Evolutionary conservation across 2,797 vertebrate species (phyloP).

Genomic region (Arctocebus calabarensis): DNA sequence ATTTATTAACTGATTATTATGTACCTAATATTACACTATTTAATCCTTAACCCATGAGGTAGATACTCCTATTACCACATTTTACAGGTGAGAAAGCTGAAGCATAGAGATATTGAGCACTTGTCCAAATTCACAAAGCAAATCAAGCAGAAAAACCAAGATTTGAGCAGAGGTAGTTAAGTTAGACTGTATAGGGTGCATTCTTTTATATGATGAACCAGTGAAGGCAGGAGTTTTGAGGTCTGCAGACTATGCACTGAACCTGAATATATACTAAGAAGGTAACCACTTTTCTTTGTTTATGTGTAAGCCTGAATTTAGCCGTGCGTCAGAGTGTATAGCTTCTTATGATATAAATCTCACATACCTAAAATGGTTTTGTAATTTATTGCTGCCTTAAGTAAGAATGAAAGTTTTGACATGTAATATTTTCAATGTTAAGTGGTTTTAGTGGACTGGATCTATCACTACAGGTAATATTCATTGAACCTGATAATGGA

Average conservation of each 20-base stretch:
- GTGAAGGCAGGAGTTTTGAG: background rate
- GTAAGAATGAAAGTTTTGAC: background rate
- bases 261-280: constrained; percentile 23
- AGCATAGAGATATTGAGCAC: background rate
- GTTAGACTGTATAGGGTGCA: background rate
- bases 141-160: background rate
- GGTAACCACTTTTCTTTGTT: background rate
- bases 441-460: background rate
- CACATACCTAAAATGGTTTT: background rate
- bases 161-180: background rate
- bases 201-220: constrained; percentile 26
- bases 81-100: background rate
- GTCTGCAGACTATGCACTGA: background rate
- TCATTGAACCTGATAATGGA: background rate
- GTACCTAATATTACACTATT: background rate
- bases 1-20: background rate
- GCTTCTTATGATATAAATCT: background rate
- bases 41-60: background rate
- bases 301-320: constrained; percentile 27
- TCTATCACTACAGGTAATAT: constrained; percentile 5
- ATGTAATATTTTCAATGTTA: constrained; percentile 42
- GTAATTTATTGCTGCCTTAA: constrained; percentile 4
- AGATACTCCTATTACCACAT: background rate
- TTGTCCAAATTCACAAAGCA: background rate
- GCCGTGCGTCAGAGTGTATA: background rate